Conservation (phyloP, 1,140 invertebrate species). For the Batillaria attramentaria region DNA sequence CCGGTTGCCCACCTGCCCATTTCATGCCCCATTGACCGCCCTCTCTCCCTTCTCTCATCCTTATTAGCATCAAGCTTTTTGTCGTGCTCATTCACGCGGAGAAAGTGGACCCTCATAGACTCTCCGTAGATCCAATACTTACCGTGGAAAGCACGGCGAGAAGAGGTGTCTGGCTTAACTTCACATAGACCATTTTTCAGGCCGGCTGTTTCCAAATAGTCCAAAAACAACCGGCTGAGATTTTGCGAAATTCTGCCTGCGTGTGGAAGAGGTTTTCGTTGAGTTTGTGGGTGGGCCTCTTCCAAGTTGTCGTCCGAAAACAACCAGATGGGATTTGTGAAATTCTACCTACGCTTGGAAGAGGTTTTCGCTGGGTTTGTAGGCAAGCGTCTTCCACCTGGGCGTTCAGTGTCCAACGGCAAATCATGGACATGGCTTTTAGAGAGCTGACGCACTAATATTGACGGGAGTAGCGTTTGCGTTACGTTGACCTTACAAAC, state of each 20-base stretch:
- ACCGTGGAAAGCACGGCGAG: too few species aligned
- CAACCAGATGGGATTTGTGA: neutral
- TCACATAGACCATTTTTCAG: too few species aligned
- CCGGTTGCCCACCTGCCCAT: too few species aligned
- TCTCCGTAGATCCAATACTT: too few species aligned
- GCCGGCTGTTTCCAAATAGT: too few species aligned
- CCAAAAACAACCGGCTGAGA: too few species aligned
- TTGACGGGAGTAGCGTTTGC: neutral
- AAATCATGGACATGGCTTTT: constrained; percentile 17
- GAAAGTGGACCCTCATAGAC: too few species aligned
- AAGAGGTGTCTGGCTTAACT: too few species aligned
- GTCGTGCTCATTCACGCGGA: too few species aligned
- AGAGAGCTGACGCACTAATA: constrained; percentile 5
- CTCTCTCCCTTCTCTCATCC: too few species aligned
- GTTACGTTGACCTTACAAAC: neutral
- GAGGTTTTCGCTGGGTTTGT: neutral
- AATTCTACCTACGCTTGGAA: neutral
- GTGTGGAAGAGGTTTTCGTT: neutral
- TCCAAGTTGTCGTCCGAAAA: neutral
- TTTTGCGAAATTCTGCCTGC: neutral
- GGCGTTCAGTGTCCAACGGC: neutral
- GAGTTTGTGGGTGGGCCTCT: neutral
- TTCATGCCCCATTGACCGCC: too few species aligned
- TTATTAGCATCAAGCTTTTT: too few species aligned
- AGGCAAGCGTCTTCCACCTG: neutral